These are phyloP conservation scores for Zootermopsis nevadensis DNA, from an alignment of 2,888 invertebrate genomes.

Conservation along the genomic window DNA sequence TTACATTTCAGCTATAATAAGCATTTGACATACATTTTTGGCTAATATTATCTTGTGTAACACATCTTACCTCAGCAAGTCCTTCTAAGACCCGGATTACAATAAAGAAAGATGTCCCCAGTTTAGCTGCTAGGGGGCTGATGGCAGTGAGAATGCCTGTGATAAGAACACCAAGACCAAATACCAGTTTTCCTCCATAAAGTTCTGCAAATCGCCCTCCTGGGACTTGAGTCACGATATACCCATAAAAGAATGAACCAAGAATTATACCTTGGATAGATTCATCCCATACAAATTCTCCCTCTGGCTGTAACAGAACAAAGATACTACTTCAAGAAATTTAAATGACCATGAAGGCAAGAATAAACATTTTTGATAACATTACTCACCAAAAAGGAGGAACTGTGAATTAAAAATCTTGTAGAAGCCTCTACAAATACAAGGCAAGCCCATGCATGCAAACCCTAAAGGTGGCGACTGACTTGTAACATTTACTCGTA, in stretches of 20 bases:
- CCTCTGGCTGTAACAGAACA: constrained; percentile 67
- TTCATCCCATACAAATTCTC: constrained; percentile 83
- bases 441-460: no score
- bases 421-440: no score
- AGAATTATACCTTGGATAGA: constrained; percentile 82
- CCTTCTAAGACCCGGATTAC: constrained; percentile 83
- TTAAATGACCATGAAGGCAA: no score
- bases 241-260: constrained; percentile 87
- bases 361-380: no score
- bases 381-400: no score
- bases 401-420: no score
- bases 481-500: no score
- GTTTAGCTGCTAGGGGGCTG: constrained; percentile 83
- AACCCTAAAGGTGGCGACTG: no score
- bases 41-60: background rate
- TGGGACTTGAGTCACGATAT: constrained; percentile 84
- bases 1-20: background rate
- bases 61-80: constrained; percentile 75
- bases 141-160: constrained; percentile 85
- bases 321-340: background rate
- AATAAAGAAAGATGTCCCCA: constrained; percentile 73
- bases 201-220: constrained; percentile 86
- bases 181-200: constrained; percentile 88
- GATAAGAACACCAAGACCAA: constrained; percentile 82
- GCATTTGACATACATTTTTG: no score